phyloP scores from a whole-genome alignment of 35 echinoderm and acorn worm genomes.

The Chiridota heheva region DNA sequence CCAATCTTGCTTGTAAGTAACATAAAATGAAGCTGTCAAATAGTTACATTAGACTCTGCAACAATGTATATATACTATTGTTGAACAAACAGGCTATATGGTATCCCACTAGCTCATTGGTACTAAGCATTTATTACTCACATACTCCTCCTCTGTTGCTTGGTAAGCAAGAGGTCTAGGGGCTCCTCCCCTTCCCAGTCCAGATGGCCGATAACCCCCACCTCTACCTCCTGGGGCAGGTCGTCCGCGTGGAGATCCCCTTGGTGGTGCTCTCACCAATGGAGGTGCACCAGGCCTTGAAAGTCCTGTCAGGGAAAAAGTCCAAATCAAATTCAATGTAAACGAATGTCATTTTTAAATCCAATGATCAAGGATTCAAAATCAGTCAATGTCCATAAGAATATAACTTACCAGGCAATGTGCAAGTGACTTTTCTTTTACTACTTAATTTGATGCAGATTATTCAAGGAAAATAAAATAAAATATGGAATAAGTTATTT shows the following conservation, averaged over 20 bases:
- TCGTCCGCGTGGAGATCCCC: conserved; percentile 18
- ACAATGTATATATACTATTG: no score
- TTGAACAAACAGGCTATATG: no score
- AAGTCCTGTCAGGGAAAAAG: not conserved
- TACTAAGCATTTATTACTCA: no score
- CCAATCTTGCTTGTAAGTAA: no score
- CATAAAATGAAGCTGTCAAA: no score
- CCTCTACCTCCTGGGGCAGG: conserved; percentile 19
- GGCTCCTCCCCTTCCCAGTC: no score
- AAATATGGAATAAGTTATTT: not conserved
- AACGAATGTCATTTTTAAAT: no score
- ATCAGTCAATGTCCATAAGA: not conserved
- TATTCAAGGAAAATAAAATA: not conserved
- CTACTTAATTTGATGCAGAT: not conserved
- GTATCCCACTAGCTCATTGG: no score
- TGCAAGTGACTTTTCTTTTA: not conserved
- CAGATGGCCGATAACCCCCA: no score
- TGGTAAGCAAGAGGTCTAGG: conserved; percentile 5
- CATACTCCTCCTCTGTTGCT: conserved; percentile 12
- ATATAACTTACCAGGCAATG: not conserved
- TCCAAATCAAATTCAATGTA: no score
- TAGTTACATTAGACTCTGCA: no score
- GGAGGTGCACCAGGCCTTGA: not conserved
- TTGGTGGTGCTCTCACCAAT: not conserved
- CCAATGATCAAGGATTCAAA: no score